phyloP scores from a whole-genome alignment of 2,113 vertebrate genomes.

The Steatornis caripensis region DNA sequence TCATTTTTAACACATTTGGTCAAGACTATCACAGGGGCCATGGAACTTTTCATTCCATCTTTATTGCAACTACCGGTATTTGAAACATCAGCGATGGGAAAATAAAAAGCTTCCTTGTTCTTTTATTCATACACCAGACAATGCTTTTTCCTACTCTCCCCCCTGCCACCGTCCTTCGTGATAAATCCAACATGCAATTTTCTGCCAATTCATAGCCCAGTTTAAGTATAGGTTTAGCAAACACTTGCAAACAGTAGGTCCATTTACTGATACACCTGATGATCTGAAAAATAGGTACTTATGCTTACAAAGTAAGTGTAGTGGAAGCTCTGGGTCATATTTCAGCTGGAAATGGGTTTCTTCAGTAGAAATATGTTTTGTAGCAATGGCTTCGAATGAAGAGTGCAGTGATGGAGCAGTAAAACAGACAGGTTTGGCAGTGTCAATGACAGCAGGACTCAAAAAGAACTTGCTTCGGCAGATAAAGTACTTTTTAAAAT shows the following conservation, averaged over 20 bases:
- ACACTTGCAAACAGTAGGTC: background rate
- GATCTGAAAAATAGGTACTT: background rate
- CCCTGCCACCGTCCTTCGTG: background rate
- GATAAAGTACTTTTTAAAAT: background rate
- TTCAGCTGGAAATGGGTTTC: background rate
- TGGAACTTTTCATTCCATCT: background rate
- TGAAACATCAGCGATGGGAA: background rate
- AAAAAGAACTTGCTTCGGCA: background rate
- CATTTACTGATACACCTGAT: background rate
- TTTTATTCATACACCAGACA: background rate
- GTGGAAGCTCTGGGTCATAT: background rate
- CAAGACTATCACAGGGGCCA: background rate
- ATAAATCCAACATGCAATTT: background rate
- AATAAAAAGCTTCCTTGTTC: background rate
- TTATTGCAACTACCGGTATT: background rate
- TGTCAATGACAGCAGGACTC: background rate
- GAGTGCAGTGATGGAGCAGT: background rate
- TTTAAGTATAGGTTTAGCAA: constrained; percentile 6
- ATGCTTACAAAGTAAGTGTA: background rate
- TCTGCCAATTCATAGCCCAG: background rate
- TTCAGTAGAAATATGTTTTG: background rate
- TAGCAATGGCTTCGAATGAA: background rate
- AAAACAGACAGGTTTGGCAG: background rate
- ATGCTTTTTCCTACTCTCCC: background rate
- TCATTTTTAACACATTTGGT: background rate